A percentile compares a stretch with the other conserved stretches of the same genome.
Evolutionary conservation across 92 coral and sea anemone genomes (phyloP).

Genomic region (Umimayanthus kanabou): DNA sequence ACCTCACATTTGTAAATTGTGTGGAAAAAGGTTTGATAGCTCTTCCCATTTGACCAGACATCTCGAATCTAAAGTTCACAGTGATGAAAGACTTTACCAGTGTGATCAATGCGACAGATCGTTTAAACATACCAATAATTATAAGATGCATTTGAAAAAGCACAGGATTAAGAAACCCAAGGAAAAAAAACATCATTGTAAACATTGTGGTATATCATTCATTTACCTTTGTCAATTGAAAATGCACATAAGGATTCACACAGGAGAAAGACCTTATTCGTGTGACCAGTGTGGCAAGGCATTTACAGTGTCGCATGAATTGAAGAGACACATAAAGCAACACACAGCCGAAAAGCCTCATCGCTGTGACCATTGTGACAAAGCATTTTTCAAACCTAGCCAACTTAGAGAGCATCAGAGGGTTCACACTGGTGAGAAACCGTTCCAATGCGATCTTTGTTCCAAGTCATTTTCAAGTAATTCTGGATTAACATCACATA

Average conservation of each 20-base stretch:
- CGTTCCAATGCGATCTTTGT: neutral
- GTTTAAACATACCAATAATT: neutral
- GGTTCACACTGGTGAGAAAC: neutral
- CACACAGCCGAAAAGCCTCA: neutral
- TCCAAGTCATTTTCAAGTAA: conserved; percentile 2
- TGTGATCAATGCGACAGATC: neutral
- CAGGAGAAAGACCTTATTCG: neutral
- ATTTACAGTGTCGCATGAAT: neutral
- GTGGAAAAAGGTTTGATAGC: neutral
- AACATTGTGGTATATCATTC: neutral
- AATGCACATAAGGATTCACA: neutral
- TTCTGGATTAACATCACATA: neutral
- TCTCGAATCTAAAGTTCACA: neutral
- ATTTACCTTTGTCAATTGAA: neutral
- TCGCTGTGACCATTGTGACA: neutral
- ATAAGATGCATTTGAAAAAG: conserved; percentile 21
- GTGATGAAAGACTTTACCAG: conserved; percentile 16
- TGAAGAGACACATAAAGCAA: conserved; percentile 16
- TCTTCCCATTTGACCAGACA: conserved; percentile 22
- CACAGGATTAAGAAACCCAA: neutral
- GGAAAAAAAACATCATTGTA: neutral
- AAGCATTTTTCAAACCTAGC: neutral
- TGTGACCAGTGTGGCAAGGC: conserved; percentile 6
- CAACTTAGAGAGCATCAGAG: conserved; percentile 1
- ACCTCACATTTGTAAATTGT: conserved; percentile 16